Evolutionary conservation across 2,797 vertebrate species (phyloP), one percentile per base, ranked within the genome.

Genomic region (Babyrousa celebensis): DNA sequence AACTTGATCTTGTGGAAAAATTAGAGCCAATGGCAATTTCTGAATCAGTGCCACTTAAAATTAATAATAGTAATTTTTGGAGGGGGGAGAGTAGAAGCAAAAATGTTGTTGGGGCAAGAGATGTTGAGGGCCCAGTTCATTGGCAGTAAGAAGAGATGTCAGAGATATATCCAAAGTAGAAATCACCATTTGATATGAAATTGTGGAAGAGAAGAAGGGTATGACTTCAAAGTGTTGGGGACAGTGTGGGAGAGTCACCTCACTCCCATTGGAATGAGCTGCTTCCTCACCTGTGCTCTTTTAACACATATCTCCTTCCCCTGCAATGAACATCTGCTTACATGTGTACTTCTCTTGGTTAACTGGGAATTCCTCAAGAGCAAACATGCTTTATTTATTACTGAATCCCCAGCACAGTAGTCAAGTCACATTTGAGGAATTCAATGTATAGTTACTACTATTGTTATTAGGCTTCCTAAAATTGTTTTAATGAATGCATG

Each of bases 401-500:
- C 48, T 82, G 77, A 91, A 72, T 87, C 16, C 11, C 62, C 29
- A 95, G 21, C 29, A 25, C 9, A 4, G 60, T 48, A 83, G 23
- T 27, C 75, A 79, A 95, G 87, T 40, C 36, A 43, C 56, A 72
- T 87, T 78, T 74, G 72, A 96, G 52, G 63, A 87, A 43, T 90
- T 96, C 93, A 54, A 65, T 78, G 82, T 91, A 89, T 89, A 93
- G 86, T 77, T 89, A 67, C 74, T 48, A 60, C 56, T 91, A 62
- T 79, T 94, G 89, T 95, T 77, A 89, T 85, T 78, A 40, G 71
- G 27, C 70, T 93, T 95, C 95, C 74, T 70, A 10, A 75, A 52
- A 75, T 91, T 60, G 40, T 94, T 95, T 96, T 78, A 84, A 40
- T 74, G 63, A 93, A 84, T 71, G 77, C n/a, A 12, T 43, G 94